Percentiles rank a stretch among this genome's conserved stretches.
phyloP scores from a whole-genome alignment of 2,113 vertebrate species.

The Chaetodon auriga region DNA sequence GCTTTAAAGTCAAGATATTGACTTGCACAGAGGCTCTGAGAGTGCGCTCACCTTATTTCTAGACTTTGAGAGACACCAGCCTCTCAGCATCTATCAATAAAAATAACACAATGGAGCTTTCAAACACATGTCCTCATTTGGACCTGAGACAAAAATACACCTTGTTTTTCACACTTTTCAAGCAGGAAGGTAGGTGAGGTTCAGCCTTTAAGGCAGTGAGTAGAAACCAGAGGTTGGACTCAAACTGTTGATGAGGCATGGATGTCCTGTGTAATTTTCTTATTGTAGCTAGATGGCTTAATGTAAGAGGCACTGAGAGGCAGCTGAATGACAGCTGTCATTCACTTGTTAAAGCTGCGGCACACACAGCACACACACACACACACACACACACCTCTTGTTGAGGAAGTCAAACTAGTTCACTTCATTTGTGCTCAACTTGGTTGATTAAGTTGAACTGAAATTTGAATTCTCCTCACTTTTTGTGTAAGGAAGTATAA shows the following conservation, averaged over 20 bases:
- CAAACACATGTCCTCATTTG: slow-evolving; percentile 49
- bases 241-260: slow-evolving; percentile 43
- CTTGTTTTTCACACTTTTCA: slow-evolving; percentile 34
- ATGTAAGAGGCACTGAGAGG: slow-evolving; percentile 6
- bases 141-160: slow-evolving; percentile 65
- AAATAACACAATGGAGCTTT: slow-evolving; percentile 62
- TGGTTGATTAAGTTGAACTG: slow-evolving; percentile 39
- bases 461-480: background rate
- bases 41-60: slow-evolving; percentile 56
- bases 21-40: slow-evolving; percentile 63
- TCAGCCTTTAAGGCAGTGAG: background rate
- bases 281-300: slow-evolving; percentile 7
- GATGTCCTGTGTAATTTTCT: slow-evolving; percentile 36
- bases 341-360: slow-evolving; percentile 19
- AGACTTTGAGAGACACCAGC: slow-evolving; percentile 56
- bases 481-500: background rate
- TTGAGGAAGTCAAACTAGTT: background rate
- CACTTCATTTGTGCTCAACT: slow-evolving; percentile 12
- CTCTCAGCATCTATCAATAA: slow-evolving; percentile 68
- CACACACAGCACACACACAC: slow-evolving; percentile 14
- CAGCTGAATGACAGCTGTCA: slow-evolving; percentile 56
- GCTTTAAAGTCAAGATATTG: slow-evolving; percentile 73
- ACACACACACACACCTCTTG: slow-evolving; percentile 14
- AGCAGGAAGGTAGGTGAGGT: slow-evolving; percentile 34
- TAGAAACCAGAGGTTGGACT: slow-evolving; percentile 48